Conservation (phyloP, 2,888 invertebrate genomes). For the Lomographa bimaculata region DNA sequence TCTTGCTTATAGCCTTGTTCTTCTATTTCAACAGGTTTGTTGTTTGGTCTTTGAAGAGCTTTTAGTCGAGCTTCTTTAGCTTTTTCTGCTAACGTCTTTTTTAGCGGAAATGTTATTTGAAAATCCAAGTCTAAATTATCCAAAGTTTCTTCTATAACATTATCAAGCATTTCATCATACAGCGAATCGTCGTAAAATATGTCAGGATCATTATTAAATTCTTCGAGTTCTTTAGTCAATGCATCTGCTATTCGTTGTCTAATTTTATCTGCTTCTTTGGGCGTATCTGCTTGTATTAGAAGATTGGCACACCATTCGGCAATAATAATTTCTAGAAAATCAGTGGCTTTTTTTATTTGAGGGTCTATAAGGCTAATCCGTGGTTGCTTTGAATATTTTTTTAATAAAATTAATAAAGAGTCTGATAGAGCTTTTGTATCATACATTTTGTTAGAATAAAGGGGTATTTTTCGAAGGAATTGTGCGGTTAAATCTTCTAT, state of each 20-base stretch:
- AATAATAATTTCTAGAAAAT: conserved; percentile 41
- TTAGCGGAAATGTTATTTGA: no score
- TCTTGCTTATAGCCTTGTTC: conserved; percentile 50
- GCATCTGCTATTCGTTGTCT: conserved; percentile 45
- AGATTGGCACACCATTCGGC: conserved; percentile 45
- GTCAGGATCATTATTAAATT: conserved; percentile 53
- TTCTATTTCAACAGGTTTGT: conserved; percentile 35
- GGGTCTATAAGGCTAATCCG: no score
- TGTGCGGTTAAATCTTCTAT: conserved; percentile 6
- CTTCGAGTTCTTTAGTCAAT: conserved; percentile 47
- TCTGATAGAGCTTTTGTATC: conserved; percentile 13
- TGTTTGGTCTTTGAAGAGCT: conserved; percentile 19
- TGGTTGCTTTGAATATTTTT: conserved; percentile 2
- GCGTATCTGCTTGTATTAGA: conserved; percentile 33
- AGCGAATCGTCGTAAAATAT: conserved; percentile 49
- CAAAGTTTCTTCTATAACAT: conserved; percentile 41
- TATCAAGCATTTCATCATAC: conserved; percentile 47
- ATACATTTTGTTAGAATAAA: not conserved
- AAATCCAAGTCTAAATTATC: no score
- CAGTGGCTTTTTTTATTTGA: conserved; percentile 33
- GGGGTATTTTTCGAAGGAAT: conserved; percentile 13
- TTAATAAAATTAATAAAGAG: conserved; percentile 9
- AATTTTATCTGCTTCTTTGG: conserved; percentile 30
- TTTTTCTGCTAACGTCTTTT: conserved; percentile 41
- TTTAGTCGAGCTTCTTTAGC: conserved; percentile 40